Evolutionary conservation across 2,797 vertebrate species (phyloP).

Genomic region (Poliocrania exsul): DNA sequence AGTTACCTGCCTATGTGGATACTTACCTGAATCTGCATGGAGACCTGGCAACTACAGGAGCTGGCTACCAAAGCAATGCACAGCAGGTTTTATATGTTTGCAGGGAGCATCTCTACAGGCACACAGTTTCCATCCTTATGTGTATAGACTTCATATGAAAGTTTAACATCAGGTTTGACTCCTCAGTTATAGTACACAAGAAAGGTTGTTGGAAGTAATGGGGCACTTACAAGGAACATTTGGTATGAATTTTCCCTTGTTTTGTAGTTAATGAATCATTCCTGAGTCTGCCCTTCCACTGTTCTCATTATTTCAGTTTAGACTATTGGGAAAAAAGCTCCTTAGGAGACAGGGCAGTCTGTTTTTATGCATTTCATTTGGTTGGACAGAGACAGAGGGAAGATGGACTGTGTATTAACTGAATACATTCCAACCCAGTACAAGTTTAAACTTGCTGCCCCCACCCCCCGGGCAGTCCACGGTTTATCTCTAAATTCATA

Average conservation of each 20-base stretch:
- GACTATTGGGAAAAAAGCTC: neutral
- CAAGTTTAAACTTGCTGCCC: neutral
- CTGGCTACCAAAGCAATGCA: neutral
- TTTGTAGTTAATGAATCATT: slow-evolving; percentile 67
- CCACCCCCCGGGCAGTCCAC: neutral
- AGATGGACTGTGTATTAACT: neutral
- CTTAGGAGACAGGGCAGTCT: neutral
- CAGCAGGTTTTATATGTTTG: neutral
- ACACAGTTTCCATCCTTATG: neutral
- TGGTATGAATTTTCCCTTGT: slow-evolving; percentile 64
- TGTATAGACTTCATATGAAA: neutral
- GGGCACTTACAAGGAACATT: slow-evolving; percentile 57
- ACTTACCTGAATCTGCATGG: neutral
- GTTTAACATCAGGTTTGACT: slow-evolving; percentile 28
- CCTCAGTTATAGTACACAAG: neutral
- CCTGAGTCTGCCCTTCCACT: slow-evolving; percentile 40
- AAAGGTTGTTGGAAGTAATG: slow-evolving; percentile 18
- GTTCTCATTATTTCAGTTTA: slow-evolving; percentile 45
- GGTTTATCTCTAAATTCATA: neutral
- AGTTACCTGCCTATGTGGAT: neutral
- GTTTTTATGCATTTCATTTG: neutral
- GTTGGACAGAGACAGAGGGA: neutral
- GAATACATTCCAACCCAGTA: neutral
- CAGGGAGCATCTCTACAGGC: neutral
- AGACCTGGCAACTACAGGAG: neutral